A percentile compares a stretch with the other conserved stretches of the same genome.
phyloP scores from a whole-genome alignment of 2,797 vertebrate species.

The Labroides dimidiatus region DNA sequence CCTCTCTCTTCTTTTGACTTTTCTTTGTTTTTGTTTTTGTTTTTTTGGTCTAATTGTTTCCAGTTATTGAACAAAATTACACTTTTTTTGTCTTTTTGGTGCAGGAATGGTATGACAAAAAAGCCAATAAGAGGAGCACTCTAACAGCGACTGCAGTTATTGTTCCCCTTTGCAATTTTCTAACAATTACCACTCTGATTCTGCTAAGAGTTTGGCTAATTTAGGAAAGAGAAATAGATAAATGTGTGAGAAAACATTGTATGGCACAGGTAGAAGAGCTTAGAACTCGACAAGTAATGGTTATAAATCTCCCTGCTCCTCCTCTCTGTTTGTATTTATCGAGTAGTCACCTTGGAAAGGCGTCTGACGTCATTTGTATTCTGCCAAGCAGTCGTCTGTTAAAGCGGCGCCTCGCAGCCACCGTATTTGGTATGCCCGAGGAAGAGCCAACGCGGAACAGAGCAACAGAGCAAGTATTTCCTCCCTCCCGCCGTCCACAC shows the following conservation, averaged over 20 bases:
- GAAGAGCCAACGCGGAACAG: conserved; percentile 37
- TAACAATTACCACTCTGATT: conserved; percentile 8
- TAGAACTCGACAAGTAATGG: conserved; percentile 21
- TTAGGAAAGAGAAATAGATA: conserved; percentile 15
- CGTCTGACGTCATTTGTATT: conserved; percentile 65
- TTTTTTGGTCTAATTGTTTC: conserved; percentile 31
- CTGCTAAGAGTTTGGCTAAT: conserved; percentile 10
- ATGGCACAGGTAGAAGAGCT: conserved; percentile 15
- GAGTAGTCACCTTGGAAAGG: conserved; percentile 70
- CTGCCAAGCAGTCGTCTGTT: conserved; percentile 42
- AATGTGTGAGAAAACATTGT: background rate
- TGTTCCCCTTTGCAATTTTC: conserved; percentile 28
- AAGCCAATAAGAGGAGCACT: conserved; percentile 15
- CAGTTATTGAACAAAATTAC: conserved; percentile 3
- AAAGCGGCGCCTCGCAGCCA: conserved; percentile 43
- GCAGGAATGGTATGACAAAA: conserved; percentile 10
- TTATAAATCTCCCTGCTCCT: conserved; percentile 23
- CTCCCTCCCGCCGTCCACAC: conserved; percentile 40
- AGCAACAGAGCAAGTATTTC: conserved; percentile 60
- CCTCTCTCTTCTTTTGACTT: background rate
- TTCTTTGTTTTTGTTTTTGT: conserved; percentile 18
- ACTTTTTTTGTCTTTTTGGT: background rate
- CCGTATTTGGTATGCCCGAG: conserved; percentile 64
- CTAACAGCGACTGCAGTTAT: conserved; percentile 22
- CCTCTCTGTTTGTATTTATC: conserved; percentile 33